phyloP scores from a whole-genome alignment of 2,113 vertebrate genomes.

The Mustelus asterias region DNA sequence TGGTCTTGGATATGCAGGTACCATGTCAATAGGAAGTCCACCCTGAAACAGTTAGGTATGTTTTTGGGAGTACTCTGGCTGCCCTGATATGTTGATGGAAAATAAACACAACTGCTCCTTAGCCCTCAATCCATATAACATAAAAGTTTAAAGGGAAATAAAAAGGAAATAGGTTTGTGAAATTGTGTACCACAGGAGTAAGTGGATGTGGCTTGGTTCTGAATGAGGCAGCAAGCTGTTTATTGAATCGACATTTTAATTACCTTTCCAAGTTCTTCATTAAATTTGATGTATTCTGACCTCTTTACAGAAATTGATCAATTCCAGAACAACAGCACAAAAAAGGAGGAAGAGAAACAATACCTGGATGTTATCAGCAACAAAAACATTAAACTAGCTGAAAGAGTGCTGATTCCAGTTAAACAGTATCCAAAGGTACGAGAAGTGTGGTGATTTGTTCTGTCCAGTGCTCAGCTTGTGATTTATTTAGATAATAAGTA shows the following conservation, averaged over 20 bases:
- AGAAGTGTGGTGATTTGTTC: conserved; percentile 31
- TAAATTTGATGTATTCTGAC: conserved; percentile 21
- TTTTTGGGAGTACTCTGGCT: neutral
- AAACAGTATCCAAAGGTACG: conserved; percentile 98
- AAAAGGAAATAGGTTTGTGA: neutral
- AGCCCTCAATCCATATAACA: neutral
- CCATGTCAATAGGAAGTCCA: neutral
- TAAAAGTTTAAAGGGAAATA: neutral
- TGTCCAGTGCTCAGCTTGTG: neutral
- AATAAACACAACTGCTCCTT: neutral
- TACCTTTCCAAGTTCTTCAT: neutral
- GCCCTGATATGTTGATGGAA: neutral
- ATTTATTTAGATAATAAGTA: too few relatives aligned
- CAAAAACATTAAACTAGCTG: conserved; percentile 97
- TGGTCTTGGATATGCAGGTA: neutral
- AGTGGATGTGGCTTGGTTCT: neutral
- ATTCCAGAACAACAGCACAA: conserved; percentile 77
- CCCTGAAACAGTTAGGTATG: too few relatives aligned
- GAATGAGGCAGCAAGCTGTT: neutral
- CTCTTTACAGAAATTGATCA: conserved; percentile 86
- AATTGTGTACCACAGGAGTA: neutral
- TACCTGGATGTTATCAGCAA: conserved; percentile 98
- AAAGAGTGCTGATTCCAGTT: conserved; percentile 91
- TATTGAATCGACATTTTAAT: neutral
- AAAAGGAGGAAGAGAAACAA: conserved; percentile 91